Evolutionary conservation across 2,888 invertebrate genomes (phyloP).

Genomic region (Pterobdella sp.): DNA sequence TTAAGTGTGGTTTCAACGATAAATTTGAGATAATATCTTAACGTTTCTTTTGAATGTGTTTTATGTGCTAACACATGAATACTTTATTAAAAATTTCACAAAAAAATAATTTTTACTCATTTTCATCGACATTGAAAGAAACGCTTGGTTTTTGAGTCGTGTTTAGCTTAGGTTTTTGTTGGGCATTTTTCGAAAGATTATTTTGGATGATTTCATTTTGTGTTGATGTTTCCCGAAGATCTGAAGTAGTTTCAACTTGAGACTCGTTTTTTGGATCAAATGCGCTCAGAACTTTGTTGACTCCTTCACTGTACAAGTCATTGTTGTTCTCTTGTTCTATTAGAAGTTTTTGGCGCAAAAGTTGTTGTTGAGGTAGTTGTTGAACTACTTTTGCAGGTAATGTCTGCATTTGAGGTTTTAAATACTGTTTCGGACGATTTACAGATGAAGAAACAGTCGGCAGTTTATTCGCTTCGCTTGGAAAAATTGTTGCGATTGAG

Average conservation of each 20-base stretch:
- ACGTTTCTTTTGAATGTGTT: too few relatives aligned
- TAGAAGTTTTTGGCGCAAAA: background rate
- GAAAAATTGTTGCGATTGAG: conserved; percentile 4
- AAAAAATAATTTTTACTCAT: background rate
- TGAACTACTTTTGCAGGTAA: background rate
- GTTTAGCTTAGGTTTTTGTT: background rate
- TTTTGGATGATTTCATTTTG: background rate
- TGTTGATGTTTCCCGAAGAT: background rate
- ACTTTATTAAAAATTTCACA: background rate
- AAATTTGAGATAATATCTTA: too few relatives aligned
- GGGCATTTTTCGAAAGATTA: background rate
- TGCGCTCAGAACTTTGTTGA: background rate
- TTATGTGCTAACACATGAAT: background rate
- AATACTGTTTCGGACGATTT: conserved; percentile 4
- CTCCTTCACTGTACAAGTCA: background rate
- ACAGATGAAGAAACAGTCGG: background rate
- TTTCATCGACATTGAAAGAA: background rate
- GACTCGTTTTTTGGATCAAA: background rate
- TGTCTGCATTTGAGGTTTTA: background rate
- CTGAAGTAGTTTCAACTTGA: background rate
- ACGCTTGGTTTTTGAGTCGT: background rate
- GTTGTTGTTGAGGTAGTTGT: conserved; percentile 10
- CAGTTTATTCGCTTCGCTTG: conserved; percentile 10
- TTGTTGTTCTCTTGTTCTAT: background rate
- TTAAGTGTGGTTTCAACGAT: too few relatives aligned